A percentile compares a stretch with the other conserved stretches of the same genome.
Conservation (phyloP, 2,113 vertebrate species). For the Dryoscopus gambensis region DNA sequence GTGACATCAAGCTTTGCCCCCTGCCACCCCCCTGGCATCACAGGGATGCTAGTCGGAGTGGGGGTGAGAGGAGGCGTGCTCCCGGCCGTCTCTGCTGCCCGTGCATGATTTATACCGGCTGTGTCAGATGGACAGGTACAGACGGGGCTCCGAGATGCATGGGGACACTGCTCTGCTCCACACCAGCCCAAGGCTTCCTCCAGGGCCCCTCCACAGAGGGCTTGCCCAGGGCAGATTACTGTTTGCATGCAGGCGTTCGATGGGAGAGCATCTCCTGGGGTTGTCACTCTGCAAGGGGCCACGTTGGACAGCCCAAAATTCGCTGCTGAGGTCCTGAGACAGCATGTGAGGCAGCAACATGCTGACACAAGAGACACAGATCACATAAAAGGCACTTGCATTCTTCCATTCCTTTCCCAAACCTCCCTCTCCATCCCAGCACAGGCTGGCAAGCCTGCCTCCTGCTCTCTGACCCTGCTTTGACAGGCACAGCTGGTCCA, state of each 20-base stretch:
- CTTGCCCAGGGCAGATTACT: neutral
- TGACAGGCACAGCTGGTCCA: neutral
- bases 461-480: neutral
- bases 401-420: neutral
- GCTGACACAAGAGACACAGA: neutral
- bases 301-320: neutral
- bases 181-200: neutral
- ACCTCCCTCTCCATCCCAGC: neutral
- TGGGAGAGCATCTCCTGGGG: neutral
- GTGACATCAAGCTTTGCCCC: slow-evolving; percentile 50
- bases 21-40: neutral
- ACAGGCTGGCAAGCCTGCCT: neutral
- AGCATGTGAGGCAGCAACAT: neutral
- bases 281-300: neutral
- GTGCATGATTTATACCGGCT: slow-evolving; percentile 12
- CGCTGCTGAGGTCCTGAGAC: neutral
- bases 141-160: neutral
- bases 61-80: neutral
- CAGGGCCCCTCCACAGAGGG: neutral
- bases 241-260: neutral
- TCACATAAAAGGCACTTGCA: neutral
- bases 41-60: neutral
- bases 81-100: neutral
- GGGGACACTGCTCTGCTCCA: neutral
- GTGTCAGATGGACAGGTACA: neutral